Conservation (phyloP, 2,888 invertebrate genomes). For the Pediacus dermestoides region DNA sequence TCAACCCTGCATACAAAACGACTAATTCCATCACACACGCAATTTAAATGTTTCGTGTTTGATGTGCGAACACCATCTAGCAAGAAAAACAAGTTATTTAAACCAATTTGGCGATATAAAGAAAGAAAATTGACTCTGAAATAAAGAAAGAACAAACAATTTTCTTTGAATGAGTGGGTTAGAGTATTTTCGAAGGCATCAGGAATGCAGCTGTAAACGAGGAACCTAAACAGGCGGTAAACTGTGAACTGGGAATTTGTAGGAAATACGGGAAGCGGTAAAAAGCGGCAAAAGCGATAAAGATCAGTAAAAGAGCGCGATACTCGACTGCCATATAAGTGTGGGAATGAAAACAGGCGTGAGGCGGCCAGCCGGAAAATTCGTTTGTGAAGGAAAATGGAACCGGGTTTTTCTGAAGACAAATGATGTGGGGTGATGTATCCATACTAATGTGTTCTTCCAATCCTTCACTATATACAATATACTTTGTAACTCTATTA, state of each 20-base stretch:
- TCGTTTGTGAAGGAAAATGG: slow-evolving; percentile 52
- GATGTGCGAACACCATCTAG: too few relatives aligned
- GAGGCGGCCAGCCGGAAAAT: slow-evolving; percentile 49
- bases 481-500: too few relatives aligned
- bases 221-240: slow-evolving; percentile 25
- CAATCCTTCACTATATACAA: too few relatives aligned
- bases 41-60: too few relatives aligned
- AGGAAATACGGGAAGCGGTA: slow-evolving; percentile 36
- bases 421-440: slow-evolving; percentile 48
- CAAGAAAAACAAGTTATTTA: too few relatives aligned
- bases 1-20: too few relatives aligned
- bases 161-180: slow-evolving; percentile 16
- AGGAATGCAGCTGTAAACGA: slow-evolving; percentile 22
- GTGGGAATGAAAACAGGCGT: slow-evolving; percentile 48
- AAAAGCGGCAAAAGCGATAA: slow-evolving; percentile 39
- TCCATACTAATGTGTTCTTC: slow-evolving; percentile 41
- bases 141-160: slow-evolving; percentile 22
- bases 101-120: too few relatives aligned
- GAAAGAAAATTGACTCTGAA: slow-evolving; percentile 23
- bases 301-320: slow-evolving; percentile 37
- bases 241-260: slow-evolving; percentile 24
- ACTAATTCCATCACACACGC: too few relatives aligned
- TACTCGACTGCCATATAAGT: slow-evolving; percentile 44
- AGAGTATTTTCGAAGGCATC: slow-evolving; percentile 17
- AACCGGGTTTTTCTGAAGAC: slow-evolving; percentile 50